Percentiles rank a stretch among this genome's conserved stretches.
Evolutionary conservation across 2,113 vertebrate species (phyloP).

Genomic region (Menura novaehollandiae): DNA sequence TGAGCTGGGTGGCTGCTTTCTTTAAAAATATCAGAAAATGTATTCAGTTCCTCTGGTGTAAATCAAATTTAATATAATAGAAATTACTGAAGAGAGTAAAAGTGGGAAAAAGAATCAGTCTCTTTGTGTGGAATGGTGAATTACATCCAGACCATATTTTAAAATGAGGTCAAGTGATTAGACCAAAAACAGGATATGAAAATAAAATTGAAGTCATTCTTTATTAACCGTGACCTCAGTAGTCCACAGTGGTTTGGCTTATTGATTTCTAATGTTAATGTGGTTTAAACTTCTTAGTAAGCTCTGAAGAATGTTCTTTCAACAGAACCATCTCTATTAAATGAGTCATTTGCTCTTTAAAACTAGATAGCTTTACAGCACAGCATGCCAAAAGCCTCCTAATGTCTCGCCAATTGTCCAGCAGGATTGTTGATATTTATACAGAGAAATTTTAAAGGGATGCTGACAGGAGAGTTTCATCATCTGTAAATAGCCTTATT

Average conservation of each 20-base stretch:
- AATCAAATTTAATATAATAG: neutral
- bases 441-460: constrained; percentile 5
- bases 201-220: constrained; percentile 38
- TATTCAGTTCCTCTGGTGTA: neutral
- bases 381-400: constrained; percentile 34
- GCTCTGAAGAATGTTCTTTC: constrained; percentile 52
- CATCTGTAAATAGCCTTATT: constrained; percentile 23
- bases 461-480: constrained; percentile 21
- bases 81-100: neutral
- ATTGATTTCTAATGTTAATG: constrained; percentile 60
- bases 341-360: constrained; percentile 56
- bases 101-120: neutral
- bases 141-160: constrained; percentile 19
- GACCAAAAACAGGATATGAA: constrained; percentile 37
- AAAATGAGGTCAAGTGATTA: constrained; percentile 40
- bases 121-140: neutral
- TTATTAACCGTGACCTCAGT: constrained; percentile 47
- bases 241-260: constrained; percentile 39
- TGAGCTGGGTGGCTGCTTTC: neutral
- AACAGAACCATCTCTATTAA: constrained; percentile 52
- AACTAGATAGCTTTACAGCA: constrained; percentile 10
- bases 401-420: neutral
- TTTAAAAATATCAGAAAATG: neutral
- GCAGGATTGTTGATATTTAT: constrained; percentile 44
- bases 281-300: constrained; percentile 51